These are phyloP conservation scores for Lithophane leautieri DNA, from an alignment of 2,888 invertebrate species.

Conservation along the genomic window DNA sequence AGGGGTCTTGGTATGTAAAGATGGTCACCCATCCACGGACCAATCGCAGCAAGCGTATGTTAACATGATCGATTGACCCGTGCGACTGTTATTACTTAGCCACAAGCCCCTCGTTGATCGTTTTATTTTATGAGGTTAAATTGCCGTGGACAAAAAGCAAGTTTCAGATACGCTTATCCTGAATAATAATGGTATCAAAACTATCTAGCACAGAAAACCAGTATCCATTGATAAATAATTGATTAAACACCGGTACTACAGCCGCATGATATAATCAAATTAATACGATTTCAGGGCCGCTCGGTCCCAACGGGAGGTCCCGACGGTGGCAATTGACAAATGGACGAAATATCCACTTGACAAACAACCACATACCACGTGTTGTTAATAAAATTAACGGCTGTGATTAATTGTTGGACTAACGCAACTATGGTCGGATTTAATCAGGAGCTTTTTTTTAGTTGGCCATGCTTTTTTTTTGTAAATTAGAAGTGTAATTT, in stretches of 20 bases:
- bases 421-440: slow-evolving; percentile 66
- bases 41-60: too few relatives aligned
- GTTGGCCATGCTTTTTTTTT: background rate
- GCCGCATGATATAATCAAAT: slow-evolving; percentile 68
- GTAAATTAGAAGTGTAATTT: slow-evolving; percentile 2
- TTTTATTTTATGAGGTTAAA: too few relatives aligned
- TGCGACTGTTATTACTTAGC: too few relatives aligned
- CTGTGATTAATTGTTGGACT: slow-evolving; percentile 79
- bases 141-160: background rate
- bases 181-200: background rate
- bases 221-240: slow-evolving; percentile 38
- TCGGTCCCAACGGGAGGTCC: slow-evolving; percentile 62
- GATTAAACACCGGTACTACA: slow-evolving; percentile 51
- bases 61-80: too few relatives aligned
- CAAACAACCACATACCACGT: slow-evolving; percentile 74
- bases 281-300: slow-evolving; percentile 63
- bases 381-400: slow-evolving; percentile 83
- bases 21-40: too few relatives aligned
- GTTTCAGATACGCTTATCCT: too few relatives aligned
- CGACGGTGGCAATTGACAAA: slow-evolving; percentile 76
- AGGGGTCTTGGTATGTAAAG: too few relatives aligned
- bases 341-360: slow-evolving; percentile 72
- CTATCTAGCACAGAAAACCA: background rate
- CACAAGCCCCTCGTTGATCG: too few relatives aligned
- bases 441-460: slow-evolving; percentile 48